Conservation (phyloP, 2,888 invertebrate species). For the Lepidochitona cinerea region DNA sequence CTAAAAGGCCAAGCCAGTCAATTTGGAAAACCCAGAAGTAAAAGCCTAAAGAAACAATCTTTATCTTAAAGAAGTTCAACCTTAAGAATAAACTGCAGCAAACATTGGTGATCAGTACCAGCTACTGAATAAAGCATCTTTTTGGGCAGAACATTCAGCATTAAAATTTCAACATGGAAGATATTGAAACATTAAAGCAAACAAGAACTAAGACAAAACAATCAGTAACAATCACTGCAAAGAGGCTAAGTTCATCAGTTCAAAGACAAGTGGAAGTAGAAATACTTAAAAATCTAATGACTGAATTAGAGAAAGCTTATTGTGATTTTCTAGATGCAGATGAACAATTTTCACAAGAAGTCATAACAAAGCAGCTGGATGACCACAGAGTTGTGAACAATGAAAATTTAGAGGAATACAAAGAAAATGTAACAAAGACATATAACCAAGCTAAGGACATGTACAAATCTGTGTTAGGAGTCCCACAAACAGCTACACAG, state of each 20-base stretch:
- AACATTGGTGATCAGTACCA: not conserved
- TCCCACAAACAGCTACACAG: not conserved
- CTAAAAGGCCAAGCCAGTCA: too few species aligned
- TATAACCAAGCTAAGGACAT: too few species aligned
- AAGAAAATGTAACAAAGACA: not conserved
- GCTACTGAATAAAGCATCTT: not conserved
- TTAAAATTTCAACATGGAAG: not conserved
- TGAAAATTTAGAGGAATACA: not conserved
- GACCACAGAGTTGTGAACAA: not conserved
- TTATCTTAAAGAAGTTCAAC: not conserved
- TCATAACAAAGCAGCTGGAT: not conserved
- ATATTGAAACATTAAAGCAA: not conserved
- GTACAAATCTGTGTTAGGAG: not conserved
- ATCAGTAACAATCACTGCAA: not conserved
- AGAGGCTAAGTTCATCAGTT: not conserved
- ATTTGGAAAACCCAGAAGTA: too few species aligned
- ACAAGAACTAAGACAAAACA: not conserved
- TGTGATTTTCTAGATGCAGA: not conserved
- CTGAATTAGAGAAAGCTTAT: not conserved
- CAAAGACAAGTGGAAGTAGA: not conserved
- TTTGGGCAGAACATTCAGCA: not conserved
- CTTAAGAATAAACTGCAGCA: not conserved
- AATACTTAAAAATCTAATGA: not conserved
- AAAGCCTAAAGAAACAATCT: not conserved
- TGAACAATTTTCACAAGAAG: not conserved